Percentiles rank a stretch among this genome's conserved stretches.
These are phyloP conservation scores for Drosophila falleni DNA, from an alignment of 2,888 invertebrate species.

Conservation along the genomic window DNA sequence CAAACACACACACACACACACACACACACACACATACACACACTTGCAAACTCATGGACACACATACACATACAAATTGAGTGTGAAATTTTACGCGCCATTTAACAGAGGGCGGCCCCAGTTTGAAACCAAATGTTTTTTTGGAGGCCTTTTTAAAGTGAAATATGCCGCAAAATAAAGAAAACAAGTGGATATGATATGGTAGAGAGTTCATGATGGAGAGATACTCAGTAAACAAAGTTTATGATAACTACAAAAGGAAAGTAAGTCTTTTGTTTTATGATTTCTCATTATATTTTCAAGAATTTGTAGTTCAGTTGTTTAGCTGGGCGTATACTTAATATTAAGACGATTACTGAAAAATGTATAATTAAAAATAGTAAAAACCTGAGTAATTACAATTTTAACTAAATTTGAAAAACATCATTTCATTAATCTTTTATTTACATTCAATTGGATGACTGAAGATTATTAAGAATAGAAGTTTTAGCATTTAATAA, in stretches of 20 bases:
- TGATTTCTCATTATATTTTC: not conserved
- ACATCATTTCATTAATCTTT: no score
- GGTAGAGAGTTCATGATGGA: not conserved
- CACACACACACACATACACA: conserved; percentile 14
- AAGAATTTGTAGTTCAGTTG: not conserved
- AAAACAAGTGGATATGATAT: conserved; percentile 14
- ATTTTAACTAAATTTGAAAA: no score
- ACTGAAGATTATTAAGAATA: no score
- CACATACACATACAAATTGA: conserved; percentile 59
- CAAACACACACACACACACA: conserved; percentile 11
- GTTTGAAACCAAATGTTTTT: conserved; percentile 39
- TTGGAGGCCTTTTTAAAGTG: conserved; percentile 43
- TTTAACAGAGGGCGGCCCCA: conserved; percentile 59
- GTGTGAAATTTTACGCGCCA: conserved; percentile 78
- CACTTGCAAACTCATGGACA: conserved; percentile 10
- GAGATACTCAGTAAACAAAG: conserved; percentile 12
- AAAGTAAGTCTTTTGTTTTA: not conserved
- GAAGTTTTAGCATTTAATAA: no score
- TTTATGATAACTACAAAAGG: not conserved
- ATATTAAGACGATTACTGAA: not conserved
- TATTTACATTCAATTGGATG: no score
- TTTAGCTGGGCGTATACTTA: conserved; percentile 6
- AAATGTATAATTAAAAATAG: not conserved
- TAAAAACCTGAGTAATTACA: no score
- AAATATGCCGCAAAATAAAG: conserved; percentile 44